Evolutionary conservation across 2,888 invertebrate genomes (phyloP), one percentile per base, ranked within the genome.

Genomic region (Amphipyra berbera): DNA sequence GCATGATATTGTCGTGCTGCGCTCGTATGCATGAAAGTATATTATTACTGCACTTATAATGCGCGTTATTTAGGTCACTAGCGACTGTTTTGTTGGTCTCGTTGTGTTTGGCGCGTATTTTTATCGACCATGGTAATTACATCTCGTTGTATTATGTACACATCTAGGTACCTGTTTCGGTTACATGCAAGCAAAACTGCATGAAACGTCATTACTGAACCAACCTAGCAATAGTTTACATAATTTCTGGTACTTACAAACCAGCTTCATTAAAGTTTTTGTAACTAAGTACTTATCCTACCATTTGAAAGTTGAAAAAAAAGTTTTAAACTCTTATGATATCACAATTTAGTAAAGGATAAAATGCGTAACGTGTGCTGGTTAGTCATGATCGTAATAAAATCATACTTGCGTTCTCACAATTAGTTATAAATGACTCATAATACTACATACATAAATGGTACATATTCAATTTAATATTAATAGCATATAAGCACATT

Each of bases 31-130:
- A 90, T 86, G 88, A 91, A 90, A 91, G 91, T 92, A 86, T 89
- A 90, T 86, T 91, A 89, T 87, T 90, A 88, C 82, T 89, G 90
- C 89, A 89, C 82, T 82, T 82, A 82, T 83, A 88, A 84, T 90
- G 88, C 88, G 86, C 85, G 86, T 79, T 90, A 94, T 89, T 88
- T 90, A 88, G 92, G 93, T 92, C 93, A 89, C 65, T 80, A 79
- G 82, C 82, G 80, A 82, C 84, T 89, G 87, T 91, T 90, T 87
- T 88, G 89, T 87, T 86, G 74, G 71, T 75, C 76, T 83, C 75
- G 62, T 69, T 73, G 61, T 71, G 64, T 82, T 82, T 82, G 72
- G 77, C 77, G 71, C 71, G 73, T 72, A 68, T 69, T 78, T 73
- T 73, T 73, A 70, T 76, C 54, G 57, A 42, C 30, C 44, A 61